These are phyloP conservation scores for Miltochrista miniata DNA, from an alignment of 2,888 invertebrate species.

Conservation along the genomic window DNA sequence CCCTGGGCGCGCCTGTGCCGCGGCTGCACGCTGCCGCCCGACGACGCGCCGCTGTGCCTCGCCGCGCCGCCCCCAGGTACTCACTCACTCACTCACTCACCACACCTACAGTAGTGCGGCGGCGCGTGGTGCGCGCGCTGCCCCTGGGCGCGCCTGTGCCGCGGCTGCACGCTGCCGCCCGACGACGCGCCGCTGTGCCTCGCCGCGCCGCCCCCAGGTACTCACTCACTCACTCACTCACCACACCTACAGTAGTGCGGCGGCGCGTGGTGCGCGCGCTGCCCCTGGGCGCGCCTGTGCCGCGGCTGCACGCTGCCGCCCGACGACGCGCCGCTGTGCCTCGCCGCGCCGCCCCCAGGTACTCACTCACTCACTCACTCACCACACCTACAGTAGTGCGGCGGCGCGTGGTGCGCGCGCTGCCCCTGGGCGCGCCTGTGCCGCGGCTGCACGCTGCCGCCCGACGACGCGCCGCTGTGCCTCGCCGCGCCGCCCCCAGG, in stretches of 20 bases:
- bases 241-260: conserved; percentile 60
- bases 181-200: conserved; percentile 57
- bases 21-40: conserved; percentile 89
- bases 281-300: conserved; percentile 93
- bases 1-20: conserved; percentile 93
- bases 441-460: conserved; percentile 91
- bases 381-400: conserved; percentile 45
- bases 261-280: conserved; percentile 86
- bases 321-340: conserved; percentile 56
- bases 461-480: conserved; percentile 56
- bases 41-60: conserved; percentile 58
- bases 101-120: conserved; percentile 60
- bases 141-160: conserved; percentile 92
- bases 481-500: conserved; percentile 20
- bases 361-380: neutral
- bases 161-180: conserved; percentile 91
- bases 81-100: neutral
- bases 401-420: conserved; percentile 86
- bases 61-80: conserved; percentile 17
- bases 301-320: conserved; percentile 91
- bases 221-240: neutral
- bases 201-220: conserved; percentile 18
- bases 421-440: conserved; percentile 93
- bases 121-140: conserved; percentile 87
- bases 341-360: conserved; percentile 19